A percentile compares a stretch with the other conserved stretches of the same genome.
phyloP scores from a whole-genome alignment of 2,113 vertebrate species.

The Zosterops hypoxanthus region DNA sequence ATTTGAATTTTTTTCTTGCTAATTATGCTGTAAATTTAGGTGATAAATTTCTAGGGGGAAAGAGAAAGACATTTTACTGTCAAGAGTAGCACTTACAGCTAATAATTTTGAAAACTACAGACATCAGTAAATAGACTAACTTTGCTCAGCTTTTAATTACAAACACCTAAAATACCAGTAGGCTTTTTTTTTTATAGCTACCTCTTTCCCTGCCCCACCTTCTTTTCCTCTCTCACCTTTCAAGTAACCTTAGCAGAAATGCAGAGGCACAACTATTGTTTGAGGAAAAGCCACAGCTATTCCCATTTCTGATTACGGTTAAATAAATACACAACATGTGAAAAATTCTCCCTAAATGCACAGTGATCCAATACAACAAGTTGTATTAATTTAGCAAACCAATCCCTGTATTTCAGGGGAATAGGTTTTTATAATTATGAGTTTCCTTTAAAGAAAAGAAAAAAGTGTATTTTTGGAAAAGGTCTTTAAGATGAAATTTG shows the following conservation, averaged over 20 bases:
- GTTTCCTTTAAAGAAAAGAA: background rate
- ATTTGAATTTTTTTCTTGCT: background rate
- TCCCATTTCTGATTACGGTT: background rate
- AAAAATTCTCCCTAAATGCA: background rate
- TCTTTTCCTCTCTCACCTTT: background rate
- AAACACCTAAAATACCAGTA: background rate
- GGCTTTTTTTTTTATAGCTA: background rate
- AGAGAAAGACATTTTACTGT: background rate
- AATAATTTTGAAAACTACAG: background rate
- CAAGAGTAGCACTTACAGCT: background rate
- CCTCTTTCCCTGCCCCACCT: background rate
- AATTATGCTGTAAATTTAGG: background rate
- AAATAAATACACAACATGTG: background rate
- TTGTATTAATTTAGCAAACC: background rate
- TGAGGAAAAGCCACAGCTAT: background rate
- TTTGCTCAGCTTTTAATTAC: background rate
- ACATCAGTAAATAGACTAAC: background rate
- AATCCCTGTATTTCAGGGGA: background rate
- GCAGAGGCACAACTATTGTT: background rate
- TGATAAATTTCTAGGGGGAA: background rate
- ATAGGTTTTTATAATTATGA: background rate
- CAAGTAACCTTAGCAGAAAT: background rate
- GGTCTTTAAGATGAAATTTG: background rate
- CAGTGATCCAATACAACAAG: background rate
- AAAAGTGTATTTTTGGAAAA: background rate